phyloP scores from a whole-genome alignment of 2,113 vertebrate species.

The Miniopterus natalensis region DNA sequence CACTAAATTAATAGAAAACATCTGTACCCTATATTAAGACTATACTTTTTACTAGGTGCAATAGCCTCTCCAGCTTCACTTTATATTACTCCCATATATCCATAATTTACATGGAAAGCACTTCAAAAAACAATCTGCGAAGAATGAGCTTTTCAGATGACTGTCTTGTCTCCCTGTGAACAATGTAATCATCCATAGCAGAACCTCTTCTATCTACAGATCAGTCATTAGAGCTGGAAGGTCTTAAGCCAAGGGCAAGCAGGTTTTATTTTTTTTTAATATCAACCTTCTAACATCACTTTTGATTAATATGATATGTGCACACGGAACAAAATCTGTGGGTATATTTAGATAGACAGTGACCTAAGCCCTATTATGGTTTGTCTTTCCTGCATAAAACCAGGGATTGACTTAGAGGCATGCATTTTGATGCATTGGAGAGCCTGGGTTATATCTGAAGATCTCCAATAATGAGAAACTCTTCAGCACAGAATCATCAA shows the following conservation, averaged over 20 bases:
- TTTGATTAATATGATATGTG: slow-evolving; percentile 70
- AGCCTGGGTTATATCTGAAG: slow-evolving; percentile 16
- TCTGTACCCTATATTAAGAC: neutral
- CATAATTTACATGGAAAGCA: slow-evolving; percentile 74
- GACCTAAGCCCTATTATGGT: slow-evolving; percentile 1
- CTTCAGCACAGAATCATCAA: neutral
- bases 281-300: slow-evolving; percentile 61
- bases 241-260: slow-evolving; percentile 72
- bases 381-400: slow-evolving; percentile 27
- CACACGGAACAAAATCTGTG: slow-evolving; percentile 27
- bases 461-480: slow-evolving; percentile 39
- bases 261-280: neutral
- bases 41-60: neutral
- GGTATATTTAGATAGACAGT: slow-evolving; percentile 59
- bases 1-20: slow-evolving; percentile 50
- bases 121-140: slow-evolving; percentile 68
- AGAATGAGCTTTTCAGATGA: slow-evolving; percentile 68
- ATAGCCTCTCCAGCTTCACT: slow-evolving; percentile 38
- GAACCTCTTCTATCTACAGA: slow-evolving; percentile 61
- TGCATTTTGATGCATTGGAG: slow-evolving; percentile 21
- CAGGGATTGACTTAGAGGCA: slow-evolving; percentile 1
- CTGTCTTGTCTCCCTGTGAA: slow-evolving; percentile 64
- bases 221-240: slow-evolving; percentile 69
- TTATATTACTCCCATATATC: slow-evolving; percentile 34
- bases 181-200: slow-evolving; percentile 70